phyloP scores from a whole-genome alignment of 2,888 invertebrate species.

The Cancer borealis region DNA sequence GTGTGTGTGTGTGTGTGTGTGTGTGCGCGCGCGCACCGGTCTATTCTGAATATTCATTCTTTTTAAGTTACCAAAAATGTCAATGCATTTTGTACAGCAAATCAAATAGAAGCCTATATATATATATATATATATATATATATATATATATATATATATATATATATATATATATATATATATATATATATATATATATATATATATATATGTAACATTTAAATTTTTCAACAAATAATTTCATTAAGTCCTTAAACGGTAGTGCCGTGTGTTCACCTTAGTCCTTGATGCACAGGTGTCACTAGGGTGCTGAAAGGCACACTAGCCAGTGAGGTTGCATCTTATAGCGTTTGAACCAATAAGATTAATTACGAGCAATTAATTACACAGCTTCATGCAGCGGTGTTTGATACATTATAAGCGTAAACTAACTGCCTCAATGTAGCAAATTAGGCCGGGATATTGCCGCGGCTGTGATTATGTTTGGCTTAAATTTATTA shows the following conservation, averaged over 20 bases:
- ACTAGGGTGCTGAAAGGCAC: neutral
- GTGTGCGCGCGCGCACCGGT: neutral
- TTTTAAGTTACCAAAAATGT: neutral
- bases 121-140: no score
- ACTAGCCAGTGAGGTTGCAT: neutral
- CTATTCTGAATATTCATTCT: neutral
- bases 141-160: no score
- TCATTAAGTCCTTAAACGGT: neutral
- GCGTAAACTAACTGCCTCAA: constrained; percentile 22
- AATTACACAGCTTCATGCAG: constrained; percentile 31
- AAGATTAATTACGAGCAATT: neutral
- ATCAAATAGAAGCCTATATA: neutral
- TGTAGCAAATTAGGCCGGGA: neutral
- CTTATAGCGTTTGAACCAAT: neutral
- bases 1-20: constrained; percentile 37
- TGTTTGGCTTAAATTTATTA: constrained; percentile 58
- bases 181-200: no score
- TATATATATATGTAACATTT: no score
- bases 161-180: no score
- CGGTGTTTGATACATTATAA: constrained; percentile 32
- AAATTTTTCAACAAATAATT: neutral
- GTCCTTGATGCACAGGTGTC: neutral
- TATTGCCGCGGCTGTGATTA: constrained; percentile 32
- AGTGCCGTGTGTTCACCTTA: neutral
- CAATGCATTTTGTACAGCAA: neutral